These are phyloP conservation scores for Upupa epops DNA, from an alignment of 2,113 vertebrate genomes.

Conservation along the genomic window DNA sequence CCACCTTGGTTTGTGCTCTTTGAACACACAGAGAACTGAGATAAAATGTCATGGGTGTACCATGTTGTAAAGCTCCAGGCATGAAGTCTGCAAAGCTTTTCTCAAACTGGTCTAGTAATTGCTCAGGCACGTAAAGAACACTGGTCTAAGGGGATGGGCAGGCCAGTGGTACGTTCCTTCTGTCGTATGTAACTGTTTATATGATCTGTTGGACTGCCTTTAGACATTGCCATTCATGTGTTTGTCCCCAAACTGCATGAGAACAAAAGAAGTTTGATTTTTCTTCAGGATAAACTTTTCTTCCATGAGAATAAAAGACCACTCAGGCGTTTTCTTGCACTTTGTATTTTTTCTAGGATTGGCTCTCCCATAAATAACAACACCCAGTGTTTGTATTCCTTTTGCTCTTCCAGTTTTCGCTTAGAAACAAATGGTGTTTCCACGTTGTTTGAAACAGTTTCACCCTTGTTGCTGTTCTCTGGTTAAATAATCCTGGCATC, in stretches of 20 bases:
- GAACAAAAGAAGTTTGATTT: background rate
- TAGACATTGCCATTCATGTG: background rate
- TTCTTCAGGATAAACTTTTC: background rate
- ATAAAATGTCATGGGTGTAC: background rate
- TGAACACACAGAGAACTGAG: background rate
- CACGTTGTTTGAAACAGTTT: conserved; percentile 57
- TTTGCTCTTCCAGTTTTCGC: background rate
- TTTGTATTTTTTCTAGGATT: conserved; percentile 41
- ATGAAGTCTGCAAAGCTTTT: background rate
- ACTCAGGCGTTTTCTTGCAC: conserved; percentile 2
- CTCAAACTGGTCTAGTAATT: background rate
- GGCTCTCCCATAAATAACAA: conserved; percentile 28
- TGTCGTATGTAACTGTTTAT: background rate
- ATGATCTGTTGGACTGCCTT: background rate
- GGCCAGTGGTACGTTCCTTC: background rate
- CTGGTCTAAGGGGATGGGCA: background rate
- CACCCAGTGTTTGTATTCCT: background rate
- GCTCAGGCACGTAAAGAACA: background rate
- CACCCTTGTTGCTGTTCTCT: conserved; percentile 53
- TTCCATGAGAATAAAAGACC: conserved; percentile 32
- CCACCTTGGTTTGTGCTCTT: background rate
- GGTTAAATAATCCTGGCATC: conserved; percentile 70
- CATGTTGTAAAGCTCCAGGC: background rate
- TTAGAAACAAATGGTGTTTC: background rate
- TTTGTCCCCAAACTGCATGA: background rate